Base-by-base conservation (phyloP, 2,888 invertebrate genomes). In the Venusia cambrica region DNA sequence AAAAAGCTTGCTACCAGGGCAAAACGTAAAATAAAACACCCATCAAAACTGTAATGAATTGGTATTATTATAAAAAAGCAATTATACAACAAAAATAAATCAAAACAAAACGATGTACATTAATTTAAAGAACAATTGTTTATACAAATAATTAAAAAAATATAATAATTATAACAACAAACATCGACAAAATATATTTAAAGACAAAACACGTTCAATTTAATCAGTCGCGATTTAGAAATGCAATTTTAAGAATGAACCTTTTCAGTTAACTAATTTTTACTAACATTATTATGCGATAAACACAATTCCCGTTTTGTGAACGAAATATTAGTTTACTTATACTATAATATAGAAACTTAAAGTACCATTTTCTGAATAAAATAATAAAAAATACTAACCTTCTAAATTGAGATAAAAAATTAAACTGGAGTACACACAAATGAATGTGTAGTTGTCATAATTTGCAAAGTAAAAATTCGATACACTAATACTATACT, bases 71-170 rank as follows among this genome's bases (percentile, higher is more conserved):
- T 80, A 90, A 90, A 90, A 90, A 91, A 91, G 90, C 90, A 90
- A 90, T 88, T 91, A 90, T 90, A 91, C 91, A 91, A 91, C 91
- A 91, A 91, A 90, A 90, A 90, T 90, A 90, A 90, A 89, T 89
- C 89, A 90, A 91, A 91, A 90, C 90, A 91, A 91, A 91, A 91
- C 91, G 91, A 91, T 90, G 90, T 91, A 91, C 90, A 91, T 90
- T 90, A 90, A 90, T 90, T 91, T 90, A 91, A 91, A 90, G 90
- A 91, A 91, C 90, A 90, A 90, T 89, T 89, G 90, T 89, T 90
- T 89, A 89, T 90, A 90, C 90, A 90, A 89, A 89, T 89, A 89
- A 89, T 89, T 89, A 89, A 89, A 89, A 88, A 89, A 89, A 88
- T 85, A 87, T 85, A 87, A 87, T 89, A 88, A 81, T 85, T 88